Evolutionary conservation across 1,140 invertebrate species (phyloP).

Genomic region (Cotesia glomerata): DNA sequence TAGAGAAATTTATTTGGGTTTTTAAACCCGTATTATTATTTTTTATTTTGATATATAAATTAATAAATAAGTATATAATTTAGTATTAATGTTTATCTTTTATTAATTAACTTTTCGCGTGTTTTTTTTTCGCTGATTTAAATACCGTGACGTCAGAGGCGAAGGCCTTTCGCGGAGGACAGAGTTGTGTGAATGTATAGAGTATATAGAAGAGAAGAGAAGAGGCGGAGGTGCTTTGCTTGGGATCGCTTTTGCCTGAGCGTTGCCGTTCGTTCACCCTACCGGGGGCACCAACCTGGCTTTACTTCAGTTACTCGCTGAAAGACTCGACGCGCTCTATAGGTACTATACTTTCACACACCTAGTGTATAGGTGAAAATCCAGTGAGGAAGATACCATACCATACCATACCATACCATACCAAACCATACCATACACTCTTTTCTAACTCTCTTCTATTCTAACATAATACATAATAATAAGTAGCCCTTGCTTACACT

Average conservation of each 20-base stretch:
- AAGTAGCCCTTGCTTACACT: no score
- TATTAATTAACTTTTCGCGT: not conserved
- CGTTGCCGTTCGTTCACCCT: conserved; percentile 63
- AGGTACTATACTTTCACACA: conserved; percentile 34
- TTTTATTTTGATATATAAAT: no score
- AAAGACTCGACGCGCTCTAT: conserved; percentile 47
- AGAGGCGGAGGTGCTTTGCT: conserved; percentile 46
- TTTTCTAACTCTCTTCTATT: no score
- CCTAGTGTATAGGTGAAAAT: conserved; percentile 24
- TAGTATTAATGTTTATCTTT: not conserved
- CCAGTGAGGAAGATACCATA: not conserved
- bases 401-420: not conserved
- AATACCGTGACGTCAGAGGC: conserved; percentile 36
- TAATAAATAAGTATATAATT: no score
- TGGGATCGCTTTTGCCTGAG: conserved; percentile 57
- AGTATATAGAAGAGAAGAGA: conserved; percentile 14
- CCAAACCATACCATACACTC: no score
- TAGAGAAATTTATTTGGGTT: no score
- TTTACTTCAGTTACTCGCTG: conserved; percentile 61
- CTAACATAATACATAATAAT: no score
- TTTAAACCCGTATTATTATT: no score
- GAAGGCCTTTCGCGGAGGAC: conserved; percentile 33
- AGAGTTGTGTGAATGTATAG: not conserved
- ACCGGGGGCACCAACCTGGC: conserved; percentile 64
- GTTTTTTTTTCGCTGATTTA: not conserved